Evolutionary conservation across 2,797 vertebrate genomes (phyloP).

Genomic region (Melanotaenia trifasciata): DNA sequence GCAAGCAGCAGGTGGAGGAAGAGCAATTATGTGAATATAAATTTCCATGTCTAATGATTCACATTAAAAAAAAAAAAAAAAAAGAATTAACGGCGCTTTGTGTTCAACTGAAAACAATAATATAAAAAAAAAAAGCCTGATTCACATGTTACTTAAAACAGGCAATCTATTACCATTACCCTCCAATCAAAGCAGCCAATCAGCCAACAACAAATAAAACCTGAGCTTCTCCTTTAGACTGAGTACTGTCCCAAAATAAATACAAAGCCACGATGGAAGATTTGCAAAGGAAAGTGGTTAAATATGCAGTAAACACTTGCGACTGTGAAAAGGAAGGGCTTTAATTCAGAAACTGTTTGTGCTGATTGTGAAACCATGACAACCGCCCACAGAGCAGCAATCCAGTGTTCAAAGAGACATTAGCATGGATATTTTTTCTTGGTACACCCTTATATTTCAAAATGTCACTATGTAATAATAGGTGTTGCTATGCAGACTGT

Average conservation of each 20-base stretch:
- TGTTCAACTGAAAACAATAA: conserved; percentile 19
- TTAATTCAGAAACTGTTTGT: conserved; percentile 30
- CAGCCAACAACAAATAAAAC: conserved; percentile 21
- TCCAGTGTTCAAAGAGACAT: conserved; percentile 1
- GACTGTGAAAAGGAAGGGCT: conserved; percentile 1
- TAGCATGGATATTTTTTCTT: not conserved
- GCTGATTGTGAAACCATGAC: conserved; percentile 36
- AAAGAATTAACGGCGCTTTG: not conserved
- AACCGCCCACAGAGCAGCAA: conserved; percentile 4
- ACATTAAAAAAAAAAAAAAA: conserved; percentile 3
- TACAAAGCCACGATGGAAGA: conserved; percentile 33
- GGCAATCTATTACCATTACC: conserved; percentile 46
- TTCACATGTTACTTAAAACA: conserved; percentile 40
- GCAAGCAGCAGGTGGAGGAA: not conserved
- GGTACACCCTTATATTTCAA: not conserved
- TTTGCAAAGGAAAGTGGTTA: conserved; percentile 24
- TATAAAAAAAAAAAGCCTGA: conserved; percentile 3
- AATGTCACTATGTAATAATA: not conserved
- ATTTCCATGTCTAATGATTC: not conserved
- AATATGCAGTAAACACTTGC: conserved; percentile 20
- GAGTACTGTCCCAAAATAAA: conserved; percentile 36
- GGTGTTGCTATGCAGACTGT: not conserved
- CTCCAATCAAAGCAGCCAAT: conserved; percentile 30
- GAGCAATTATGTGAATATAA: conserved; percentile 1
- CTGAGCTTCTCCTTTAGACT: conserved; percentile 25